Conservation (phyloP, 2,888 invertebrate genomes). For the Leucoptera coffeella region DNA sequence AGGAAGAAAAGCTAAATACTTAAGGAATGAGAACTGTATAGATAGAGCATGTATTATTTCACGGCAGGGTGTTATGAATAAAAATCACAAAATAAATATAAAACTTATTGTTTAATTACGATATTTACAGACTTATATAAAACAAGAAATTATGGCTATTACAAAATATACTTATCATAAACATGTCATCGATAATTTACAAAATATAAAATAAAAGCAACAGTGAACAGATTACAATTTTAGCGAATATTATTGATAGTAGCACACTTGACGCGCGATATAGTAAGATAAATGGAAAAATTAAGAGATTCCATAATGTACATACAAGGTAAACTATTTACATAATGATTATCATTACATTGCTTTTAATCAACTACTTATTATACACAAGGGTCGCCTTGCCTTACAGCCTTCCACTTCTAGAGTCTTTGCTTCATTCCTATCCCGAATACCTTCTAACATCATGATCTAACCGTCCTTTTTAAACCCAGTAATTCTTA, state of each 20-base stretch:
- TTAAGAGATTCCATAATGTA: slow-evolving; percentile 47
- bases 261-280: slow-evolving; percentile 31
- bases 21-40: too few species aligned
- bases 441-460: too few species aligned
- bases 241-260: slow-evolving; percentile 25
- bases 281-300: slow-evolving; percentile 28
- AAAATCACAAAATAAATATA: too few species aligned
- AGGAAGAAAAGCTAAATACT: too few species aligned
- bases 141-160: slow-evolving; percentile 52
- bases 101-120: slow-evolving; percentile 53
- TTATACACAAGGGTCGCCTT: too few species aligned
- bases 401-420: too few species aligned
- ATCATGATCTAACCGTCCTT: too few species aligned
- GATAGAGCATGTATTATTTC: too few species aligned
- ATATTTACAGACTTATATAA: slow-evolving; percentile 52
- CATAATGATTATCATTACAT: slow-evolving; percentile 36
- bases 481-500: too few species aligned
- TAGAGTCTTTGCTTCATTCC: too few species aligned
- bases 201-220: slow-evolving; percentile 44
- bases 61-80: too few species aligned
- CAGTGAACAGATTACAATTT: slow-evolving; percentile 34
- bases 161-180: slow-evolving; percentile 47
- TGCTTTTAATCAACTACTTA: too few species aligned
- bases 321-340: slow-evolving; percentile 42
- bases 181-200: slow-evolving; percentile 50